Base-by-base conservation (phyloP, 2,797 vertebrate species). In the Manis crassicaudata region DNA sequence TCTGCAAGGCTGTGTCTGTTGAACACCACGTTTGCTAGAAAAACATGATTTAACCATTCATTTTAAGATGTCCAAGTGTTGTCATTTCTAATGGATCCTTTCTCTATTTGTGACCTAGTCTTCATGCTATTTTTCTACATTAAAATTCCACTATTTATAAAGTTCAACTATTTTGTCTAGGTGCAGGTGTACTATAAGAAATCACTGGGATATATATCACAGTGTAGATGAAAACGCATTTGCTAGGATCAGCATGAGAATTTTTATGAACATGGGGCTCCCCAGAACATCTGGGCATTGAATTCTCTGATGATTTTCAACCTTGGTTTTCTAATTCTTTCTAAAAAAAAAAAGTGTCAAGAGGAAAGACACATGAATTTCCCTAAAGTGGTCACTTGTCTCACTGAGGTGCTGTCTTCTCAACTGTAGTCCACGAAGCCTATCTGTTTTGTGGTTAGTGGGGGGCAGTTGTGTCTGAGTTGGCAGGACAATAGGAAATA, bases 31-130 rank as follows among this genome's bases (percentile, higher is more conserved):
- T 91, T 87, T 46, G 9, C 90, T 72, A 81, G 54, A 70, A 77
- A 95, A 93, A 54, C 5, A 60, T 52, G 20, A 83, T 32, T 85
- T 88, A 83, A 86, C 40, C 20, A 54, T 29, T 20, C 18, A 82
- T 68, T 88, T 92, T 80, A 97, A 88, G 25, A n/a, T 88, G 92
- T 92, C 76, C 63, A 91, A 94, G 32, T 32, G 27, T 27, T 60
- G 17, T 56, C 75, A 84, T 43, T 84, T 90, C 81, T 73, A 79
- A 83, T 54, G 46, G 8, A 68, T 85, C 92, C 16, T 63, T 80
- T 62, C 23, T 23, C 58, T 65, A 65, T 58, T 62, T 54, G 63
- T 86, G 62, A 76, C 27, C 11, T 40, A 90, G 58, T 52, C 27
- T 76, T 93, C 20, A 25, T n/a, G 46, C 29, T n/a, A 46, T 76